These are phyloP conservation scores for Rhynchophorus ferrugineus DNA, from an alignment of 1,140 invertebrate genomes.

Conservation along the genomic window DNA sequence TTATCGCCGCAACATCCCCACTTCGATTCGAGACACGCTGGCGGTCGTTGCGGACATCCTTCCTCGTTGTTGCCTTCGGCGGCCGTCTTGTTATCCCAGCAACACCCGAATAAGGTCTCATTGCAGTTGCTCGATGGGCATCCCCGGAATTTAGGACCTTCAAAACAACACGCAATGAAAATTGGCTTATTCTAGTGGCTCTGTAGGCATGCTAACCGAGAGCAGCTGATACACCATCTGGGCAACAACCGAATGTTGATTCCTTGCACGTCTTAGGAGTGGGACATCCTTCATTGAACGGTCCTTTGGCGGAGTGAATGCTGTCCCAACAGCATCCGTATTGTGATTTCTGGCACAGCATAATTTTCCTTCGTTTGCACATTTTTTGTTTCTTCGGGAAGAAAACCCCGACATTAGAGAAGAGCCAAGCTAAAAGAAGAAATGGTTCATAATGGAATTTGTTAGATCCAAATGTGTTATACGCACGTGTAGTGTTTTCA, in stretches of 20 bases:
- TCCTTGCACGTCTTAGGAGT: constrained; percentile 69
- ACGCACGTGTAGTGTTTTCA: constrained; percentile 21
- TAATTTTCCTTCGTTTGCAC: constrained; percentile 55
- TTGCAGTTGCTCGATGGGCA: constrained; percentile 70
- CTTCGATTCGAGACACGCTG: constrained; percentile 53
- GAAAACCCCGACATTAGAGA: constrained; percentile 39
- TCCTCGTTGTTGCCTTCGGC: constrained; percentile 76
- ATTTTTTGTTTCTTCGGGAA: constrained; percentile 46
- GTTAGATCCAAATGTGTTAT: constrained; percentile 20
- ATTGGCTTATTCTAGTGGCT: too few species aligned
- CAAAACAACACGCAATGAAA: not conserved
- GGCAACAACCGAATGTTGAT: constrained; percentile 80
- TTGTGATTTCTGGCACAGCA: constrained; percentile 58
- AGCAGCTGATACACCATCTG: constrained; percentile 79
- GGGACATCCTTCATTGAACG: constrained; percentile 75
- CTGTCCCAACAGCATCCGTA: constrained; percentile 90
- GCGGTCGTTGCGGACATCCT: constrained; percentile 66
- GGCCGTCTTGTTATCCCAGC: constrained; percentile 68
- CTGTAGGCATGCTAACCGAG: too few species aligned
- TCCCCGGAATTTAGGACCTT: constrained; percentile 53
- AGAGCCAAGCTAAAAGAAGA: constrained; percentile 28
- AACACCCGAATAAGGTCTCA: constrained; percentile 78
- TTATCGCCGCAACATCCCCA: constrained; percentile 76
- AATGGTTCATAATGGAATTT: not conserved
- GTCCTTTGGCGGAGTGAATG: constrained; percentile 71